phyloP scores from a whole-genome alignment of 2,888 invertebrate genomes.

The Agrilus cyanescens region DNA sequence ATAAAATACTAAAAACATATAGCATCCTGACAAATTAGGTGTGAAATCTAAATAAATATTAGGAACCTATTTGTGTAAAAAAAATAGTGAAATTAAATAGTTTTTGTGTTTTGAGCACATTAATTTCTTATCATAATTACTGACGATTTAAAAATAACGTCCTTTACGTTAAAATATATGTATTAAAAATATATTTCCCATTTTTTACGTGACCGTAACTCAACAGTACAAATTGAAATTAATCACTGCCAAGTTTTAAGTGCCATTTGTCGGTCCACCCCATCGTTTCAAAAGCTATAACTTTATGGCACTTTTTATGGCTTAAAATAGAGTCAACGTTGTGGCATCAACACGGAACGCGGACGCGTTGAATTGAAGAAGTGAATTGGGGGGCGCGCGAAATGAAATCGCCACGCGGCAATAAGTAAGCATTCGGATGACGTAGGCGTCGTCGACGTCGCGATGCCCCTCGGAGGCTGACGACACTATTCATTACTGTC shows the following conservation, averaged over 20 bases:
- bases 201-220: too few relatives aligned
- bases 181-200: too few relatives aligned
- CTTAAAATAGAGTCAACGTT: slow-evolving; percentile 8
- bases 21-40: too few relatives aligned
- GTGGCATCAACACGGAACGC: slow-evolving; percentile 18
- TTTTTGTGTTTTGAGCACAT: too few relatives aligned
- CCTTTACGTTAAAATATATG: too few relatives aligned
- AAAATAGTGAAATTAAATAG: too few relatives aligned
- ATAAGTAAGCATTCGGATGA: slow-evolving; percentile 21
- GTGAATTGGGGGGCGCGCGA: slow-evolving; percentile 25
- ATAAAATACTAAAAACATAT: too few relatives aligned
- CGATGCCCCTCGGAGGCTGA: slow-evolving; percentile 19
- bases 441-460: slow-evolving; percentile 21
- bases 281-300: slow-evolving; percentile 17
- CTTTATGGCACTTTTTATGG: slow-evolving; percentile 13
- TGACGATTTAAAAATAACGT: too few relatives aligned
- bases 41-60: too few relatives aligned
- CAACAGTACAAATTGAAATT: slow-evolving; percentile 2
- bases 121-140: too few relatives aligned
- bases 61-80: too few relatives aligned
- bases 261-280: slow-evolving; percentile 6
- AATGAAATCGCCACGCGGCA: slow-evolving; percentile 30
- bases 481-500: slow-evolving; percentile 35
- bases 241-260: slow-evolving; percentile 11
- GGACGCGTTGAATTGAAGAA: slow-evolving; percentile 17